phyloP scores from a whole-genome alignment of 2,113 vertebrate genomes.

The Hystrix brachyura region DNA sequence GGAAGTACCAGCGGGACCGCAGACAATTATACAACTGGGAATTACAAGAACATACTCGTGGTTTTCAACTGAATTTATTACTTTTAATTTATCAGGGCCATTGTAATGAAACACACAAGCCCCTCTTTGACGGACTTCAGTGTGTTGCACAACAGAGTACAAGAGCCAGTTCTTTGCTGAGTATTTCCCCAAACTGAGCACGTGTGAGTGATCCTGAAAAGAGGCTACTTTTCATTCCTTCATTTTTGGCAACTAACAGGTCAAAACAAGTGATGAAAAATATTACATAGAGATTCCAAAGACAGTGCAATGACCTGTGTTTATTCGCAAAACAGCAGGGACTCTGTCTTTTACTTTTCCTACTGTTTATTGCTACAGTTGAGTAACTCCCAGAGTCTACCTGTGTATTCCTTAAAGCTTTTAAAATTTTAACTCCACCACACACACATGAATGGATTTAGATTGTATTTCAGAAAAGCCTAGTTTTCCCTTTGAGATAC shows the following conservation, averaged over 20 bases:
- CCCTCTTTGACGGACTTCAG: conserved; percentile 37
- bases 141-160: conserved; percentile 59
- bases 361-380: not conserved
- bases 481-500: not conserved
- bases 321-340: not conserved
- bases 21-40: conserved; percentile 54
- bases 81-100: conserved; percentile 79
- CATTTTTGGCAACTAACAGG: conserved; percentile 53
- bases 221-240: conserved; percentile 55
- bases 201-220: conserved; percentile 60
- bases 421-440: conserved; percentile 14
- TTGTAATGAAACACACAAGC: conserved; percentile 73
- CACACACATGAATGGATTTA: not conserved
- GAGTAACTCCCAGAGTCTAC: not conserved
- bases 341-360: not conserved
- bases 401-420: not conserved
- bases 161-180: not conserved
- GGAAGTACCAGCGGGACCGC: conserved; percentile 42
- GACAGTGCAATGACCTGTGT: not conserved
- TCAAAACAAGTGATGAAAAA: conserved; percentile 60
- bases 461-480: not conserved
- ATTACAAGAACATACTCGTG: conserved; percentile 54
- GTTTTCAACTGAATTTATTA: conserved; percentile 79
- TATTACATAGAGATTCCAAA: conserved; percentile 27
- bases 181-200: conserved; percentile 64